phyloP scores from a whole-genome alignment of 1,140 invertebrate genomes.

The Zaprionus tsacasi region DNA sequence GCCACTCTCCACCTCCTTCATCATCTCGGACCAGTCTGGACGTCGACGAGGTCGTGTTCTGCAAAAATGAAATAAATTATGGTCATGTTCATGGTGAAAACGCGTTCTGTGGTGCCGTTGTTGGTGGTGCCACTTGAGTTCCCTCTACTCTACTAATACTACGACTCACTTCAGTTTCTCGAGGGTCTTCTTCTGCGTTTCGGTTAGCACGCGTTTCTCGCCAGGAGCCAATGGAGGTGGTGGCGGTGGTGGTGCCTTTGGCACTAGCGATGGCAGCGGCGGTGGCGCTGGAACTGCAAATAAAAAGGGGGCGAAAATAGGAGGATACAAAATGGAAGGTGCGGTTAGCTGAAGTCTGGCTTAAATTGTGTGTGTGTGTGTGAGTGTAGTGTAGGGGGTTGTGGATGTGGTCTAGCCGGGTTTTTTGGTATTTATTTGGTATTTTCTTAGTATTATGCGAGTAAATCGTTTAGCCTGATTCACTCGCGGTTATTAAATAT shows the following conservation, averaged over 20 bases:
- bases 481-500: slow-evolving; percentile 79
- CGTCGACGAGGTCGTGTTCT: slow-evolving; percentile 90
- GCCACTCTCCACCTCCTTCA: slow-evolving; percentile 94
- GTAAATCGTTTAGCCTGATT: slow-evolving; percentile 75
- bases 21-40: slow-evolving; percentile 94
- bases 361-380: background rate
- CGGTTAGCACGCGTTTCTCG: slow-evolving; percentile 84
- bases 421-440: slow-evolving; percentile 18
- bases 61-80: slow-evolving; percentile 28
- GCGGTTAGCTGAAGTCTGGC: slow-evolving; percentile 29
- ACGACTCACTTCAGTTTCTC: slow-evolving; percentile 85
- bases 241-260: slow-evolving; percentile 87
- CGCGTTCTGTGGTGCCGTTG: background rate
- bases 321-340: slow-evolving; percentile 16
- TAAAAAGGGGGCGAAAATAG: slow-evolving; percentile 32
- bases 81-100: background rate
- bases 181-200: slow-evolving; percentile 85
- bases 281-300: slow-evolving; percentile 76
- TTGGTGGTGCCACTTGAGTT: slow-evolving; percentile 10
- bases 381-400: background rate
- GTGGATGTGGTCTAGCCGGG: slow-evolving; percentile 56
- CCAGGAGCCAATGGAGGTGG: slow-evolving; percentile 86
- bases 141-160: slow-evolving; percentile 79
- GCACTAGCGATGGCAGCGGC: slow-evolving; percentile 79
- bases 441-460: slow-evolving; percentile 21